A percentile compares a stretch with the other conserved stretches of the same genome.
Evolutionary conservation across 1,140 invertebrate genomes (phyloP).

Genomic region (Bombus cullumanus): DNA sequence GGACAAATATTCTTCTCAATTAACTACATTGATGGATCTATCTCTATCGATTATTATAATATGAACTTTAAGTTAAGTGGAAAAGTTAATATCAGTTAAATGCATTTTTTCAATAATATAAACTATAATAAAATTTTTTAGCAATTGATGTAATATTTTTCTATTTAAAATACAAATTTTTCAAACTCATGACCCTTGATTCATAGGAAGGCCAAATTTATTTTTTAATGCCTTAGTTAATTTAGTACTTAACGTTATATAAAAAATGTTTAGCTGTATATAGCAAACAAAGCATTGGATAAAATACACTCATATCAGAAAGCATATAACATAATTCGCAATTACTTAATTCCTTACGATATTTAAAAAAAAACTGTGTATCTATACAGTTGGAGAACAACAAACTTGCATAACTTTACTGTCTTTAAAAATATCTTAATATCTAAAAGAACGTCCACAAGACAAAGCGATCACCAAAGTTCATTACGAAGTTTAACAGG

Average conservation of each 20-base stretch:
- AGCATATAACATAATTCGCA: too few species aligned
- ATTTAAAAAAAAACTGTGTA: not conserved
- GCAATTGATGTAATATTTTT: too few species aligned
- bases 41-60: not conserved
- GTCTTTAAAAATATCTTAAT: not conserved
- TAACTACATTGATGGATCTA: not conserved
- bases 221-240: too few species aligned
- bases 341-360: not conserved
- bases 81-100: not conserved
- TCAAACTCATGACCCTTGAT: too few species aligned
- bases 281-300: too few species aligned
- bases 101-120: too few species aligned
- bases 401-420: not conserved
- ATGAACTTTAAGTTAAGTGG: not conserved
- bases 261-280: too few species aligned
- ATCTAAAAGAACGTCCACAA: conserved; percentile 15
- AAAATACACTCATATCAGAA: too few species aligned
- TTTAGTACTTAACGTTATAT: too few species aligned
- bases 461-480: conserved; percentile 72
- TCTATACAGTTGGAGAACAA: not conserved
- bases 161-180: too few species aligned
- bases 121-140: too few species aligned
- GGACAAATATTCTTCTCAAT: not conserved
- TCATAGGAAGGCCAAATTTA: too few species aligned
- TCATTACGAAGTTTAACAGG: conserved; percentile 66